Evolutionary conservation across 1,140 invertebrate genomes (phyloP).

Genomic region (Drosophila ogumai): DNA sequence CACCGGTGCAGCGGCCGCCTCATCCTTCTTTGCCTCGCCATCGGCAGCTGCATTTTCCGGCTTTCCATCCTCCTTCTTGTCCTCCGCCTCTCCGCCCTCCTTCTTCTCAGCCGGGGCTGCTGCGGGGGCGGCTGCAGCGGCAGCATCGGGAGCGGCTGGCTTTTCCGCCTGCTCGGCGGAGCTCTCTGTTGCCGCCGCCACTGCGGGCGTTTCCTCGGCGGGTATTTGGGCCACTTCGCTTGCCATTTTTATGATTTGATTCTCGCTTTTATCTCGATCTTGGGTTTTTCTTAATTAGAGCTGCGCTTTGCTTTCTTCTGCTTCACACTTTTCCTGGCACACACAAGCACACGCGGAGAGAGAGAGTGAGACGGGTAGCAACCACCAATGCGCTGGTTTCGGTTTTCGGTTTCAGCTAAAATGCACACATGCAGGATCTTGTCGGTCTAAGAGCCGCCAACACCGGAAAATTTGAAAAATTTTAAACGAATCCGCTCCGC

Average conservation of each 20-base stretch:
- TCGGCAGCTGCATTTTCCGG: slow-evolving; percentile 86
- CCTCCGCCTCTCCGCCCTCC: slow-evolving; percentile 55
- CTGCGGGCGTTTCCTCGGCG: slow-evolving; percentile 85
- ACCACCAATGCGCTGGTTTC: slow-evolving; percentile 55
- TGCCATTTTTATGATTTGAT: slow-evolving; percentile 87
- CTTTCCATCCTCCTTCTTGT: slow-evolving; percentile 85
- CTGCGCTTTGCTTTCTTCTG: slow-evolving; percentile 65
- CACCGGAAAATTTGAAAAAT: slow-evolving; percentile 18
- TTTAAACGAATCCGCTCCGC: slow-evolving; percentile 4
- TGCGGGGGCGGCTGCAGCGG: slow-evolving; percentile 60
- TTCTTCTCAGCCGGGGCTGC: slow-evolving; percentile 84
- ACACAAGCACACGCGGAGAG: slow-evolving; percentile 57
- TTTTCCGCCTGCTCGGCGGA: slow-evolving; percentile 78
- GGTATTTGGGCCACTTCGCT: slow-evolving; percentile 89
- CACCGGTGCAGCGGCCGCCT: slow-evolving; percentile 85
- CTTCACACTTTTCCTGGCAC: slow-evolving; percentile 76
- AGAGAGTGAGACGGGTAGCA: slow-evolving; percentile 62
- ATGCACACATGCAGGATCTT: slow-evolving; percentile 41
- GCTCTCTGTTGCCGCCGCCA: slow-evolving; percentile 87
- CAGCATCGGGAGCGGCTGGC: slow-evolving; percentile 72
- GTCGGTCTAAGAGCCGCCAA: slow-evolving; percentile 30
- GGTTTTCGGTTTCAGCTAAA: slow-evolving; percentile 38
- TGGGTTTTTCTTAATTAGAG: slow-evolving; percentile 57
- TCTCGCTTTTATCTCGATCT: slow-evolving; percentile 32
- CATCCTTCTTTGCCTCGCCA: slow-evolving; percentile 85